A percentile compares a stretch with the other conserved stretches of the same genome.
Conservation (phyloP, 2,888 invertebrate species). For the Drosophila affinis region DNA sequence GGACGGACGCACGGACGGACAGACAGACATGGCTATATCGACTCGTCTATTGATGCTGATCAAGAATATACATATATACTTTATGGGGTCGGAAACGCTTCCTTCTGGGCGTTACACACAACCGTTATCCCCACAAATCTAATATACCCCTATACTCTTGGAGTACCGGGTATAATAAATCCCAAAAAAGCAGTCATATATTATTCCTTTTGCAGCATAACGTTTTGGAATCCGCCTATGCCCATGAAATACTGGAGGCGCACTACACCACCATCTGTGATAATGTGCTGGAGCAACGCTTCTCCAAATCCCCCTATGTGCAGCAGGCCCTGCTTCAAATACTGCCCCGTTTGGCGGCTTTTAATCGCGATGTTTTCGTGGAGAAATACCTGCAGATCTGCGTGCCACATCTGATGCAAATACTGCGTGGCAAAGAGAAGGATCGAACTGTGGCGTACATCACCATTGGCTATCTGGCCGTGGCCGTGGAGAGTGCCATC, state of each 20-base stretch:
- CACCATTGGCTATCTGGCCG: constrained; percentile 94
- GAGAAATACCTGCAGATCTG: constrained; percentile 89
- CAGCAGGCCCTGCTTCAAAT: constrained; percentile 94
- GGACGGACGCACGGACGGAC: no score
- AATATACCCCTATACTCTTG: no score
- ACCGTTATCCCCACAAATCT: no score
- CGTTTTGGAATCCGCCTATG: constrained; percentile 94
- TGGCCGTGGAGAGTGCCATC: constrained; percentile 93
- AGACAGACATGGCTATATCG: no score
- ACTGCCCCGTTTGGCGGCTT: constrained; percentile 96
- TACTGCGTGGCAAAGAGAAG: constrained; percentile 91
- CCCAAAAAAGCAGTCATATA: background rate
- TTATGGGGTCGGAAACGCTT: no score
- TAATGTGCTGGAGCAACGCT: constrained; percentile 90
- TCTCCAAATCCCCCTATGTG: constrained; percentile 90
- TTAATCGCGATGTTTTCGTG: constrained; percentile 92
- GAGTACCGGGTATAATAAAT: no score
- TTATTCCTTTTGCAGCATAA: constrained; percentile 80
- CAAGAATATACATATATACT: no score
- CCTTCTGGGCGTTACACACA: no score
- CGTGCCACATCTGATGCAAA: constrained; percentile 90
- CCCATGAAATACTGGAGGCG: constrained; percentile 91
- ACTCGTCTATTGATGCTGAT: no score
- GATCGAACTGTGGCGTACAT: constrained; percentile 95
- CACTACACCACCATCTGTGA: constrained; percentile 92